A percentile compares a stretch with the other conserved stretches of the same genome.
Conservation (phyloP, 2,888 invertebrate species). For the Acronicta leporina region DNA sequence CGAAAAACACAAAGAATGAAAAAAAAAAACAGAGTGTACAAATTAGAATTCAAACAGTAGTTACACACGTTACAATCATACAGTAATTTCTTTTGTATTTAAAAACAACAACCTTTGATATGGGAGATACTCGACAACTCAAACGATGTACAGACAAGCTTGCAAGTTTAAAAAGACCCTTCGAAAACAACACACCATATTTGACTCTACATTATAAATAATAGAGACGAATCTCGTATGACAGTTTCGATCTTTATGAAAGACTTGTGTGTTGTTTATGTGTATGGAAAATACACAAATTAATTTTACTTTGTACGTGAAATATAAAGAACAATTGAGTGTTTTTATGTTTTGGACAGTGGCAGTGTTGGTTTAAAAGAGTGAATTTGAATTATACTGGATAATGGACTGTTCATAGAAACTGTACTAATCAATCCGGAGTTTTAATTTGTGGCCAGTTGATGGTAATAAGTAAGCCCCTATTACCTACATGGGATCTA, state of each 20-base stretch:
- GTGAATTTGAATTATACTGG: too few relatives aligned
- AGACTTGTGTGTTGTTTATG: slow-evolving; percentile 8
- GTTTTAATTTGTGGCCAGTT: too few relatives aligned
- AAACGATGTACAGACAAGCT: slow-evolving; percentile 35
- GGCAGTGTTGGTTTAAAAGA: not conserved
- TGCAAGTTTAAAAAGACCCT: slow-evolving; percentile 9
- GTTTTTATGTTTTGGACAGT: slow-evolving; percentile 15
- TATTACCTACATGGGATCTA: too few relatives aligned
- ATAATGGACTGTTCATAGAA: too few relatives aligned
- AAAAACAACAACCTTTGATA: slow-evolving; percentile 64
- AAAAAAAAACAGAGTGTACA: slow-evolving; percentile 28
- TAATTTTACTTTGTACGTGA: slow-evolving; percentile 41
- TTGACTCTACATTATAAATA: rapidly evolving
- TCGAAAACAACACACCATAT: not conserved
- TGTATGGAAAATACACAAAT: slow-evolving; percentile 56
- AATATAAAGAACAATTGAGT: slow-evolving; percentile 16
- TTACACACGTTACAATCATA: slow-evolving; percentile 50
- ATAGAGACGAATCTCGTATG: slow-evolving; percentile 5
- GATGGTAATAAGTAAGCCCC: too few relatives aligned
- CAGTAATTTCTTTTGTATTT: slow-evolving; percentile 64
- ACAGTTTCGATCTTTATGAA: not conserved
- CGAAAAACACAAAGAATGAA: slow-evolving; percentile 29
- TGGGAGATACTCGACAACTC: slow-evolving; percentile 44
- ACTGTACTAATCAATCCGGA: too few relatives aligned
- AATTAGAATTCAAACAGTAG: slow-evolving; percentile 61